phyloP scores from a whole-genome alignment of 2,113 vertebrate genomes.

The Cyanocitta stelleri region DNA sequence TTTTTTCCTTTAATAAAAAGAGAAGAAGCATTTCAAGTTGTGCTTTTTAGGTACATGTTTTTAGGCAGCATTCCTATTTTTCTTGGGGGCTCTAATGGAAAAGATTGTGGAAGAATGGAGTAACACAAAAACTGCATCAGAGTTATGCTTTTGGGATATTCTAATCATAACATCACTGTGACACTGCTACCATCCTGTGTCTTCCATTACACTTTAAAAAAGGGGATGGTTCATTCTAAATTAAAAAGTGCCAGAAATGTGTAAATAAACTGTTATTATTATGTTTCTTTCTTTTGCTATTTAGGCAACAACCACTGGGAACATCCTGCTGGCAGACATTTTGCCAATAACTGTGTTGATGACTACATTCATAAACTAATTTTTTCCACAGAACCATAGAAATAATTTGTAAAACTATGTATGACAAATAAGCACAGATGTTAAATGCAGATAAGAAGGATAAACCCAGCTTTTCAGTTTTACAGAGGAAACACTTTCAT shows the following conservation, averaged over 20 bases:
- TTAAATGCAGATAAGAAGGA: not conserved
- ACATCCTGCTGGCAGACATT: not conserved
- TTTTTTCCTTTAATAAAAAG: not conserved
- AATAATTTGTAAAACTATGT: not conserved
- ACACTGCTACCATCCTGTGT: not conserved
- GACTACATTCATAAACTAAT: not conserved
- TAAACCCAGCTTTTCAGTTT: not conserved
- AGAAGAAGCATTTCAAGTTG: constrained; percentile 18
- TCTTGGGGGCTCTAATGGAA: not conserved
- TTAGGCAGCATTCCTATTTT: not conserved
- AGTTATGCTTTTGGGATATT: not conserved
- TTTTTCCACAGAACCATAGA: not conserved
- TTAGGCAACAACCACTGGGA: not conserved
- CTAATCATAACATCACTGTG: not conserved
- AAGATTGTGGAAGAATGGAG: not conserved
- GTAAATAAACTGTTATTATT: not conserved
- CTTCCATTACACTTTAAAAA: not conserved
- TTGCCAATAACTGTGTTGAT: not conserved
- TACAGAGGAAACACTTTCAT: not conserved
- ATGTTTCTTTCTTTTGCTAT: not conserved
- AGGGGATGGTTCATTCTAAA: not conserved
- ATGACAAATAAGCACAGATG: not conserved
- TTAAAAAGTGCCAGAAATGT: not conserved
- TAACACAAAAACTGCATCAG: not conserved
- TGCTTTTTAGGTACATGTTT: not conserved